Evolutionary conservation across 2,888 invertebrate species (phyloP).

Genomic region (Heliconius charithonia): DNA sequence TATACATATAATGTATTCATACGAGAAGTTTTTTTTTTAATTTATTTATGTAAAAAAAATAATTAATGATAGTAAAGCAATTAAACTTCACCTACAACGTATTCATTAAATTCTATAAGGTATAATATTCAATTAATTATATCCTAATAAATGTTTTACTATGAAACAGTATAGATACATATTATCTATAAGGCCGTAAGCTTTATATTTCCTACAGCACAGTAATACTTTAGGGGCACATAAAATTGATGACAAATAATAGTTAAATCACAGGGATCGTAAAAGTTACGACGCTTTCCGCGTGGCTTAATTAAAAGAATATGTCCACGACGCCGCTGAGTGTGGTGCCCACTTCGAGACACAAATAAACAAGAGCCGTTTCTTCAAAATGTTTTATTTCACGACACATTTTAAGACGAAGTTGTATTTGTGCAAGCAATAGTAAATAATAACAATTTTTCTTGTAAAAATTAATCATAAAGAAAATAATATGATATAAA

Average conservation of each 20-base stretch:
- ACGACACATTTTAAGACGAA: constrained; percentile 30
- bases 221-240: constrained; percentile 76
- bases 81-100: neutral
- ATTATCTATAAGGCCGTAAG: constrained; percentile 40
- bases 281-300: constrained; percentile 80
- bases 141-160: constrained; percentile 20
- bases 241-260: constrained; percentile 84
- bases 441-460: constrained; percentile 9
- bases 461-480: neutral
- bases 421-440: constrained; percentile 28
- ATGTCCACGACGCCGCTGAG: constrained; percentile 68
- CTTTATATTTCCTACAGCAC: constrained; percentile 47
- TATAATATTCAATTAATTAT: constrained; percentile 13
- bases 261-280: constrained; percentile 81
- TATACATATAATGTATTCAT: neutral
- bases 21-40: too few relatives aligned
- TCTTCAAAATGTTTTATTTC: constrained; percentile 38
- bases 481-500: too few relatives aligned
- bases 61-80: neutral
- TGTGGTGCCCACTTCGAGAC: constrained; percentile 45
- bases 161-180: constrained; percentile 25
- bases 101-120: neutral
- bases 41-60: too few relatives aligned
- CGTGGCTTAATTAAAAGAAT: constrained; percentile 82
- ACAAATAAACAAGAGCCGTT: constrained; percentile 44